Evolutionary conservation across 2,888 invertebrate genomes (phyloP).

Genomic region (Campoplex nolae): DNA sequence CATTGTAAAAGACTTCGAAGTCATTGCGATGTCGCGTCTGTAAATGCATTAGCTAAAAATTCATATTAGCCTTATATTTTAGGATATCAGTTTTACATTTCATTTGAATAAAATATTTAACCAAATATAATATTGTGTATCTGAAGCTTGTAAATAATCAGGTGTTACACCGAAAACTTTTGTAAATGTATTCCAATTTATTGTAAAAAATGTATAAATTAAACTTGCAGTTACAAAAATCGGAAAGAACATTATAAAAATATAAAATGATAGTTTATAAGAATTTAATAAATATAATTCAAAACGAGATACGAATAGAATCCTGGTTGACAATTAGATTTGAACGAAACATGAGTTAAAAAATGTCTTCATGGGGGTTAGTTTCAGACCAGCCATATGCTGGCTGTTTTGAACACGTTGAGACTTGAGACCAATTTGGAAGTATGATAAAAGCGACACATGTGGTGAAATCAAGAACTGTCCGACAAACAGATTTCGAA

Average conservation of each 20-base stretch:
- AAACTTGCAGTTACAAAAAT: not conserved
- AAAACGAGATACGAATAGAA: not conserved
- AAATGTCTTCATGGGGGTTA: no score
- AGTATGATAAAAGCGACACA: conserved; percentile 1
- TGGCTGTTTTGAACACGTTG: no score
- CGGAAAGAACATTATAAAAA: not conserved
- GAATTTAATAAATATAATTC: not conserved
- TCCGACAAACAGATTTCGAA: not conserved
- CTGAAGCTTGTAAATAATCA: no score
- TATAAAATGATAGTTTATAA: not conserved
- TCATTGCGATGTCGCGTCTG: not conserved
- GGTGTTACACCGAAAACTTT: no score
- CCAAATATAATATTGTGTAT: no score
- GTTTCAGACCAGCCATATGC: no score
- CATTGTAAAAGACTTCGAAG: not conserved
- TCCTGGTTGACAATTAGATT: no score
- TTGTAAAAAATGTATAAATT: no score
- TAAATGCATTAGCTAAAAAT: no score
- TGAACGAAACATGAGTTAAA: no score
- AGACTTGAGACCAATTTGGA: not conserved
- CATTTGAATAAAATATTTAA: not conserved
- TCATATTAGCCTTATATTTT: not conserved
- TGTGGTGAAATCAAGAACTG: not conserved
- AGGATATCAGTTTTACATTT: not conserved
- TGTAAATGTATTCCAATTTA: no score